A percentile compares a stretch with the other conserved stretches of the same genome.
Conservation (phyloP, 2,797 vertebrate species). For the Bradypus variegatus region DNA sequence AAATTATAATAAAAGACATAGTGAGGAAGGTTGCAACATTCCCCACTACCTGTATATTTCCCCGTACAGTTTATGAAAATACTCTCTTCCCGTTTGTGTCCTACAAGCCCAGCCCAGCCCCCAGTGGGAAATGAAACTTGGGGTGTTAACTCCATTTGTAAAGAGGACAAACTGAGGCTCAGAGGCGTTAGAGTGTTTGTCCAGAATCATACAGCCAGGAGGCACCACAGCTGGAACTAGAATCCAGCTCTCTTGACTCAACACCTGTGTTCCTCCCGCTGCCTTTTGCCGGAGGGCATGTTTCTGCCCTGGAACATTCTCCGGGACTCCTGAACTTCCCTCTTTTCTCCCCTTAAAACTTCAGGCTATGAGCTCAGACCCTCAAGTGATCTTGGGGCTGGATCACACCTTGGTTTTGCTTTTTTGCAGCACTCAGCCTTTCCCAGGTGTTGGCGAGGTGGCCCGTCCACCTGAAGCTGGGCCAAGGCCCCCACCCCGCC, state of each 20-base stretch:
- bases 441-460: no score
- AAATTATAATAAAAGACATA: background rate
- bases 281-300: background rate
- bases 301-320: rapidly evolving
- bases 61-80: background rate
- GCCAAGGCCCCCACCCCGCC: background rate
- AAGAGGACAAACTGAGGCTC: background rate
- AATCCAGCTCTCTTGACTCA: background rate
- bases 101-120: background rate
- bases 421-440: background rate
- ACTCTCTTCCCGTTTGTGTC: rapidly evolving
- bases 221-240: background rate
- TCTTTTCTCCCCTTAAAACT: background rate
- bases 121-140: background rate
- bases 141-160: background rate
- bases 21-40: background rate
- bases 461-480: background rate
- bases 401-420: background rate
- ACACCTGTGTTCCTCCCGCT: background rate
- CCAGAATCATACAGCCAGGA: background rate
- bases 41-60: background rate
- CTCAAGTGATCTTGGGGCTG: background rate
- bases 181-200: rapidly evolving
- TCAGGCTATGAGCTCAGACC: background rate
- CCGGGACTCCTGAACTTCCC: background rate